A percentile compares a stretch with the other conserved stretches of the same genome.
These are phyloP conservation scores for Apostichopus japonicus DNA, from an alignment of 35 echinoderm and acorn worm genomes.

Conservation along the genomic window DNA sequence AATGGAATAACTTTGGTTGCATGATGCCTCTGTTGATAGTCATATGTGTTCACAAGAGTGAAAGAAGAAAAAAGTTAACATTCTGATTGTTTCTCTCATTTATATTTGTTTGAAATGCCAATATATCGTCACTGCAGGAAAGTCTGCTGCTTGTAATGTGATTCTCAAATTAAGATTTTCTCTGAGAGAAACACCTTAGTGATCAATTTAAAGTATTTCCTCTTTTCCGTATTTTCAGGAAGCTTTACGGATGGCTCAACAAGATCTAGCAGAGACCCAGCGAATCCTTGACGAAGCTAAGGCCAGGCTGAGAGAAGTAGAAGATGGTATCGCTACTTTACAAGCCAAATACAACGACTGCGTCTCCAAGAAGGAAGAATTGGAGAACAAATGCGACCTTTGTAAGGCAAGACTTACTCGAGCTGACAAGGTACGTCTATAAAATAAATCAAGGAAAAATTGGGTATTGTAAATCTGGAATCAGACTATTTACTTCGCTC, in stretches of 20 bases:
- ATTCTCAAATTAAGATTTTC: too few relatives aligned
- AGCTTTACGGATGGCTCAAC: constrained; percentile 71
- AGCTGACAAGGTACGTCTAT: constrained; percentile 86
- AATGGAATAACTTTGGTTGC: too few relatives aligned
- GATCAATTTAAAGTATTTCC: not conserved
- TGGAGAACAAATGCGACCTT: constrained; percentile 92
- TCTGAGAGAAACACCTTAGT: too few relatives aligned
- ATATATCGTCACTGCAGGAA: too few relatives aligned
- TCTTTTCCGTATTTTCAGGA: constrained; percentile 59
- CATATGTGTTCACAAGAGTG: too few relatives aligned
- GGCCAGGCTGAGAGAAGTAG: constrained; percentile 79
- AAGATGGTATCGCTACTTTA: constrained; percentile 96
- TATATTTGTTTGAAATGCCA: too few relatives aligned
- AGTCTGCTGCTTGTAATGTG: too few relatives aligned
- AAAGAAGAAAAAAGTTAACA: too few relatives aligned
- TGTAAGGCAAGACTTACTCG: constrained; percentile 89
- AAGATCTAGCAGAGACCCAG: constrained; percentile 91
- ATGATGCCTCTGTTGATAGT: too few relatives aligned
- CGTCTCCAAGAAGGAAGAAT: constrained; percentile 94
- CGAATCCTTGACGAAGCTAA: constrained; percentile 86
- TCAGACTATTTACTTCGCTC: too few relatives aligned
- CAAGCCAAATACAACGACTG: constrained; percentile 98
- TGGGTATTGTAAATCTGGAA: too few relatives aligned
- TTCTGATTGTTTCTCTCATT: too few relatives aligned
- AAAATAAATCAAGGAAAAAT: not conserved